phyloP scores from a whole-genome alignment of 2,113 vertebrate genomes.

The Calonectris borealis region DNA sequence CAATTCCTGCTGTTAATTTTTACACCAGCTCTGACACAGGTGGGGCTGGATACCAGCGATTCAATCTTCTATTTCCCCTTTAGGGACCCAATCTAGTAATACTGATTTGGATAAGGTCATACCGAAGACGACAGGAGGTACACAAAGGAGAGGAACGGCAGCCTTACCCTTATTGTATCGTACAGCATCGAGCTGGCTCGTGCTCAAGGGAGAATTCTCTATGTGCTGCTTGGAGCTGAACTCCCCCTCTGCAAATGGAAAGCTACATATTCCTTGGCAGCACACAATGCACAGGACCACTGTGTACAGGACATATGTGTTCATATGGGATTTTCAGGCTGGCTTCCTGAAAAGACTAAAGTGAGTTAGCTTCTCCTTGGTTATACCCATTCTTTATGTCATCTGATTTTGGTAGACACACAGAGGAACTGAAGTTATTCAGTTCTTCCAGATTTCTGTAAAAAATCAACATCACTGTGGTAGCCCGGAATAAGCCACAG shows the following conservation, averaged over 20 bases:
- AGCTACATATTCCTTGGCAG: not conserved
- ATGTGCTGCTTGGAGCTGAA: not conserved
- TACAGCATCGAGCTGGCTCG: not conserved
- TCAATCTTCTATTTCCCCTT: not conserved
- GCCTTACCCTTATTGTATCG: not conserved
- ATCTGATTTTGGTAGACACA: not conserved
- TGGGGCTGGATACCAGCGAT: not conserved
- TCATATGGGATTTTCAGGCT: not conserved
- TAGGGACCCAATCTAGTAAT: not conserved
- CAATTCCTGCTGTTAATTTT: not conserved
- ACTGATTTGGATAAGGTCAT: not conserved
- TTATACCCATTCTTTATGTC: not conserved
- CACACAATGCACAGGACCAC: no score
- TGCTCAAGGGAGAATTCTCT: not conserved
- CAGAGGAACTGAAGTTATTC: not conserved
- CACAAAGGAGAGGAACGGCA: not conserved
- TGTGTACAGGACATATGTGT: not conserved
- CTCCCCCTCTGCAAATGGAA: not conserved
- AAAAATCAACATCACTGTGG: not conserved
- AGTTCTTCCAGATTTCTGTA: not conserved
- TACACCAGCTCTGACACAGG: not conserved
- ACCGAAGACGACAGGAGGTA: not conserved
- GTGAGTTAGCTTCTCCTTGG: not conserved
- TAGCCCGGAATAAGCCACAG: not conserved
- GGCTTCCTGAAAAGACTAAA: not conserved